A percentile compares a stretch with the other conserved stretches of the same genome.
These are phyloP conservation scores for Drosophila hamatofila DNA, from an alignment of 2,888 invertebrate species.

Conservation along the genomic window DNA sequence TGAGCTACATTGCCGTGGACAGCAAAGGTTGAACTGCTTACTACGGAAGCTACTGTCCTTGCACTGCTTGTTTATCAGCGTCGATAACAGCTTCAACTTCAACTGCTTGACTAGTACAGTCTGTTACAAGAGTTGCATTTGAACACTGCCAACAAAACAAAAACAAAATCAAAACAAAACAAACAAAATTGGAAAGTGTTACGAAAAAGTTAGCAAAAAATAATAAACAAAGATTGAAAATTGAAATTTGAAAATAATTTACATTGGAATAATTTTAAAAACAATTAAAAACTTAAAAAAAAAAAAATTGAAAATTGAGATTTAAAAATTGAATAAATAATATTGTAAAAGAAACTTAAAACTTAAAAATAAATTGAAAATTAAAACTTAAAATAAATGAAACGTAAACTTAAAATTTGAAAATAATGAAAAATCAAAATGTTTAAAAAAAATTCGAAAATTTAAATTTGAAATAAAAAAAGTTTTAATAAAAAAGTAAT, in stretches of 20 bases:
- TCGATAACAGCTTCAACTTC: no score
- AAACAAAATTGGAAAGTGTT: constrained; percentile 2
- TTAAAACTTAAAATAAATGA: no score
- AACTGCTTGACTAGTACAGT: constrained; percentile 9
- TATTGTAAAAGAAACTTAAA: no score
- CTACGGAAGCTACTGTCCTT: background rate
- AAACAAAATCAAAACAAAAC: background rate
- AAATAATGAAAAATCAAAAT: background rate
- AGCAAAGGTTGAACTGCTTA: background rate
- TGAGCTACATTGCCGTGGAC: no score
- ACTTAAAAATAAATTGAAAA: no score
- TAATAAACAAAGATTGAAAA: background rate
- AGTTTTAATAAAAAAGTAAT: no score
- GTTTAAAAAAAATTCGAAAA: background rate
- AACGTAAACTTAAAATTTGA: no score
- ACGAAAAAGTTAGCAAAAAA: background rate
- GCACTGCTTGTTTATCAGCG: background rate
- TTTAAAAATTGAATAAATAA: background rate
- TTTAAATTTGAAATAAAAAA: constrained; percentile 1
- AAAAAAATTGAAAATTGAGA: constrained; percentile 7
- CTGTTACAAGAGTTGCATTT: constrained; percentile 2
- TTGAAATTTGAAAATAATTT: no score
- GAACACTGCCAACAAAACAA: constrained; percentile 25
- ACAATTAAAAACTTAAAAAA: background rate
- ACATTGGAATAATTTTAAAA: no score